Percentiles rank a stretch among this genome's conserved stretches.
Evolutionary conservation across 2,113 vertebrate genomes (phyloP).

Genomic region (Elephas maximus): DNA sequence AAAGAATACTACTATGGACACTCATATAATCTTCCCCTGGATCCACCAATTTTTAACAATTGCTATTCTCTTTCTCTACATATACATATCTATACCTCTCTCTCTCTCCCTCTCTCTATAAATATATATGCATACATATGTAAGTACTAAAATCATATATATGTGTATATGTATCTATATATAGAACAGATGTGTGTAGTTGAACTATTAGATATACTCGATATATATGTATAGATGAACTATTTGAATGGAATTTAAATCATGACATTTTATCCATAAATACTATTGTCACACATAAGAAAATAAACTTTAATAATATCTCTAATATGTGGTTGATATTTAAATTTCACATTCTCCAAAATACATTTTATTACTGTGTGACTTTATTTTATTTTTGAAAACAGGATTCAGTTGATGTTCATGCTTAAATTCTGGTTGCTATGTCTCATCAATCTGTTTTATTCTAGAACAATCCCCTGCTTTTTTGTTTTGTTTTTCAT

Average conservation of each 20-base stretch:
- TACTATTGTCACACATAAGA: not conserved
- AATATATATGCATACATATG: too few species aligned
- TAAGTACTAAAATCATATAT: too few species aligned
- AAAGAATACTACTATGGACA: not conserved
- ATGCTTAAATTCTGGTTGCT: not conserved
- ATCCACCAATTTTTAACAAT: not conserved
- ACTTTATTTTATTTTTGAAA: not conserved
- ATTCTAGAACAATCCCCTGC: not conserved
- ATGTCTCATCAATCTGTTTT: not conserved
- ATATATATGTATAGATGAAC: too few species aligned
- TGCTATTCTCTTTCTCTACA: not conserved
- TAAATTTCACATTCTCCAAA: not conserved
- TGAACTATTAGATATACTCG: not conserved
- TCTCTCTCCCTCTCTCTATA: not conserved
- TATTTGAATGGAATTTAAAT: not conserved
- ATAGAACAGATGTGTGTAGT: not conserved
- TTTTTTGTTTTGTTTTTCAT: not conserved
- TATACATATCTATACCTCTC: too few species aligned
- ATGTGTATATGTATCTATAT: too few species aligned
- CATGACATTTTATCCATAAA: not conserved
- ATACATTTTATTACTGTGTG: not conserved
- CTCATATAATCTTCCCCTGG: not conserved
- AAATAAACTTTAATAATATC: conserved; percentile 26
- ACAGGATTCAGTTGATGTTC: not conserved
- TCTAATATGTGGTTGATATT: not conserved